Evolutionary conservation across 2,888 invertebrate genomes (phyloP), one percentile per base, ranked within the genome.

Genomic region (Lycocerus yunnanus): DNA sequence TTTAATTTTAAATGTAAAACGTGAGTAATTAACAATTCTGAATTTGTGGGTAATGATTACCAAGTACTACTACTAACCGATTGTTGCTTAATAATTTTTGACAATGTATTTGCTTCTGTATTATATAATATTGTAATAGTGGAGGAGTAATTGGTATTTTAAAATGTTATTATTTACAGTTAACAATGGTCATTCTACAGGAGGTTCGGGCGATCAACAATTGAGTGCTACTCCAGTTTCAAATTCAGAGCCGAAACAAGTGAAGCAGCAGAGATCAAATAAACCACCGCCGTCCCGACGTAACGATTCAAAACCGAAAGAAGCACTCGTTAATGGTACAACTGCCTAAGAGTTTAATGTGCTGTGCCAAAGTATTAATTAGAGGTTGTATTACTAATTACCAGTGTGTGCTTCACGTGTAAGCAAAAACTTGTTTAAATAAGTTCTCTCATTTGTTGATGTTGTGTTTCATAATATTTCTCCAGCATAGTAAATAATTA

Each of bases 311-410:
- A 89, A 88, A 83, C 88, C 90, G 81, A 91, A 91, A 82, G 91
- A 91, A 87, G 88, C 91, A 85, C 88, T 92, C 87, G 90, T 92
- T 81, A 92, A 92, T 87, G 92, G 92, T 88, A 90, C 92, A 80
- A 89, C 86, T 72, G 85, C 90, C 86, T 90, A 89, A 86, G 80
- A 66, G 70, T 70, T 68, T 69, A 58, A 72, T 61, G 69, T 76
- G 75, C 73, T 73, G 78, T 78, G 78, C 77, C 77, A 78, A 78
- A 78, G 77, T 78, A 77, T 79, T 78, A 75, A 75, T 77, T 76
- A 69, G 76, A 78, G 77, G 75, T 79, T 78, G 78, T 77, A 78
- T 75, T 79, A 79, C 75, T 79, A 76, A 78, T 76, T 73, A 78
- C 77, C 78, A 76, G 76, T 80, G 81, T 81, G 80, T 79, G 81